Evolutionary conservation across 2,888 invertebrate genomes (phyloP).

Genomic region (Myopa tessellatipennis): DNA sequence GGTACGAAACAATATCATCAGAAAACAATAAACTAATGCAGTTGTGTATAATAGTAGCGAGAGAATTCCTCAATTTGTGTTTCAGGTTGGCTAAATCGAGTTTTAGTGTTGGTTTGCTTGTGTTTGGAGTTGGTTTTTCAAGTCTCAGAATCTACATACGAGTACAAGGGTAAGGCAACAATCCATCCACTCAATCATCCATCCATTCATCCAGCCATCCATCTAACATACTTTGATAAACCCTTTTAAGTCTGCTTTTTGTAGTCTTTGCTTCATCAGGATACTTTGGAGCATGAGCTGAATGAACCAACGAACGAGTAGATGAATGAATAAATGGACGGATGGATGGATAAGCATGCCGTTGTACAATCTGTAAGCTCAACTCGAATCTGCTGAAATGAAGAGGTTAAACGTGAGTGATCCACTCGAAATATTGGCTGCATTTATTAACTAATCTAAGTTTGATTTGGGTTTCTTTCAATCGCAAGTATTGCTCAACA

Average conservation of each 20-base stretch:
- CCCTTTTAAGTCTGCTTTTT: no score
- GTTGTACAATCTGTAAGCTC: no score
- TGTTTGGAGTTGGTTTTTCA: neutral
- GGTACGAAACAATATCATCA: slow-evolving; percentile 27
- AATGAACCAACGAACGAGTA: no score
- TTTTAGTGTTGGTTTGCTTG: neutral
- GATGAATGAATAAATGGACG: no score
- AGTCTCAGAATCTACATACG: no score
- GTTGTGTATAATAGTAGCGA: slow-evolving; percentile 9
- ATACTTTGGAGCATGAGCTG: no score
- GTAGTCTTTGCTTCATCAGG: no score
- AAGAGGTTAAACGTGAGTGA: slow-evolving; percentile 13
- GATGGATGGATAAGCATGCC: no score
- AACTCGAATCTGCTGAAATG: neutral
- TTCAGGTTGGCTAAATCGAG: neutral
- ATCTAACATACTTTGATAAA: no score
- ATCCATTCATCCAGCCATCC: no score
- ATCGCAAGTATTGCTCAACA: neutral
- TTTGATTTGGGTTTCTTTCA: neutral
- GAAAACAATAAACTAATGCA: slow-evolving; percentile 39
- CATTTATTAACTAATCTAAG: neutral
- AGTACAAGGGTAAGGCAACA: no score
- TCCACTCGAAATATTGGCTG: slow-evolving; percentile 30
- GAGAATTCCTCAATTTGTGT: slow-evolving; percentile 30
- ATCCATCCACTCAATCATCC: no score